Percentiles rank a stretch among this genome's conserved stretches.
These are phyloP conservation scores for Dromas ardeola DNA, from an alignment of 2,113 vertebrate genomes.

Conservation along the genomic window DNA sequence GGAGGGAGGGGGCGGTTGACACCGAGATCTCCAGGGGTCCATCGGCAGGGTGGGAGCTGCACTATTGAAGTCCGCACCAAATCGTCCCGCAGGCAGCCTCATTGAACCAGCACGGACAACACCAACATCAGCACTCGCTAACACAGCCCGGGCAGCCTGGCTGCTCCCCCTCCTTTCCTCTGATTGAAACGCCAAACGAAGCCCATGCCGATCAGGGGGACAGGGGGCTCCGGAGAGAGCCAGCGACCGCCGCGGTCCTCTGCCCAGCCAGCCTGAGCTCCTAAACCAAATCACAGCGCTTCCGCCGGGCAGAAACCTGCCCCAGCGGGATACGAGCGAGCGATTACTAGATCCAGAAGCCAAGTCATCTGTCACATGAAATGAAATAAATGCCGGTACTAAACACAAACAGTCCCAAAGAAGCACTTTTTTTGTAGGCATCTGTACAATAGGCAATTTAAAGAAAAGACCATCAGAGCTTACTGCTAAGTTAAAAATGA, in stretches of 20 bases:
- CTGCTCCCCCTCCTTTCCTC: background rate
- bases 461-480: slow-evolving; percentile 36
- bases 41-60: background rate
- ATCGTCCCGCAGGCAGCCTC: background rate
- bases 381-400: slow-evolving; percentile 6
- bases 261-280: background rate
- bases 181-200: background rate
- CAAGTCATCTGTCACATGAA: slow-evolving; percentile 26
- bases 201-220: background rate
- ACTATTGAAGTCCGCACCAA: background rate
- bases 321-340: background rate
- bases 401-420: slow-evolving; percentile 43
- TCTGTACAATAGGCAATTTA: slow-evolving; percentile 51
- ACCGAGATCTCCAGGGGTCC: background rate
- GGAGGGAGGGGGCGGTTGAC: fast-evolving
- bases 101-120: background rate
- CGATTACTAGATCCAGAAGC: background rate
- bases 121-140: background rate
- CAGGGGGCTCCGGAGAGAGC: background rate
- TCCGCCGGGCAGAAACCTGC: background rate
- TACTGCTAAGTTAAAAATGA: slow-evolving; percentile 26
- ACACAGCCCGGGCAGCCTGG: background rate
- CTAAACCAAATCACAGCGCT: background rate
- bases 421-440: slow-evolving; percentile 36
- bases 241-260: fast-evolving